phyloP scores from a whole-genome alignment of 1,140 invertebrate species.

The Chionoecetes opilio region DNA sequence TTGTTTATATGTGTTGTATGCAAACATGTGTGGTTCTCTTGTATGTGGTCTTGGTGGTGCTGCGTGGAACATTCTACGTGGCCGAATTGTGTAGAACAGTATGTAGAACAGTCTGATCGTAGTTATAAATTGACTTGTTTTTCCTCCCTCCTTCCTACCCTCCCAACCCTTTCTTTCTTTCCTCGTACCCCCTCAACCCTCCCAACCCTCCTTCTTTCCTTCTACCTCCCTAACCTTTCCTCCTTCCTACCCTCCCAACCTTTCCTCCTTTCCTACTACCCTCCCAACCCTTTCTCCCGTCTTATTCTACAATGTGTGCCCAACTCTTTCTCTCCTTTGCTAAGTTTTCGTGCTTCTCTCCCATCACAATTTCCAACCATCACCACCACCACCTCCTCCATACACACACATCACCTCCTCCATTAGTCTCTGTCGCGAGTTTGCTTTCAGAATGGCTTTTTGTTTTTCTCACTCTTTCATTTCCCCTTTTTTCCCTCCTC shows the following conservation, averaged over 20 bases:
- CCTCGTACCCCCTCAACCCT: background rate
- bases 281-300: no score
- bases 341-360: background rate
- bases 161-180: background rate
- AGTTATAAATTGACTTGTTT: background rate
- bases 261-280: no score
- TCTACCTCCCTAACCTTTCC: no score
- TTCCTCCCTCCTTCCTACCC: background rate
- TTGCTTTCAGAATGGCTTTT: constrained; percentile 1
- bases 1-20: no score
- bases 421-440: background rate
- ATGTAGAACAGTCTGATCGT: background rate
- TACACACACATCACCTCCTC: background rate
- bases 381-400: background rate
- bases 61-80: no score
- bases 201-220: background rate
- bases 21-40: no score
- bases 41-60: no score
- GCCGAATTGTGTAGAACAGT: no score
- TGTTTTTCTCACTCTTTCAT: constrained; percentile 21
- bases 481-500: background rate
- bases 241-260: no score
- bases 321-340: no score
- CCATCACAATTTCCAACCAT: background rate
- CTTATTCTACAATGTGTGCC: no score